A percentile compares a stretch with the other conserved stretches of the same genome.
Conservation (phyloP, 2,113 vertebrate species). For the Poeciliopsis prolifica region DNA sequence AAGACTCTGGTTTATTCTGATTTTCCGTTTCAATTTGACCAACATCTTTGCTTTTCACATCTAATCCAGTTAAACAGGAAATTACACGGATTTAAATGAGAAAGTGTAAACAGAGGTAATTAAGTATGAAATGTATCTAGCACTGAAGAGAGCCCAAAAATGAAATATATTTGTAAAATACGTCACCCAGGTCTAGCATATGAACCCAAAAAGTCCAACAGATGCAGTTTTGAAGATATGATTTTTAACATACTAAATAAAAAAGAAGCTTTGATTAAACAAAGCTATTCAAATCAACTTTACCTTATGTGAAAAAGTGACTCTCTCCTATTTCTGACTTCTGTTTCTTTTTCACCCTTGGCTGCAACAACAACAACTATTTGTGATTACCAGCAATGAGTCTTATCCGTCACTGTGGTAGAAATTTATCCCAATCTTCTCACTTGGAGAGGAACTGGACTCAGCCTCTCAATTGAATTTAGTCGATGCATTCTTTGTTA, state of each 20-base stretch:
- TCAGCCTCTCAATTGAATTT: too few species aligned
- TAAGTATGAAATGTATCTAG: background rate
- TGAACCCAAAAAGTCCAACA: background rate
- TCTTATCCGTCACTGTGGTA: too few species aligned
- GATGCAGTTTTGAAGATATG: background rate
- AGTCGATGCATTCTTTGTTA: too few species aligned
- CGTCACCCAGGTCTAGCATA: background rate
- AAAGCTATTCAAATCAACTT: background rate
- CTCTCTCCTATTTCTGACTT: background rate
- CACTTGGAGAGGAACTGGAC: too few species aligned
- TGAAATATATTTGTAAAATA: too few species aligned
- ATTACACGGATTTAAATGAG: conserved; percentile 5
- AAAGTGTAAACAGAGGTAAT: background rate
- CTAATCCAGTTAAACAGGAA: conserved; percentile 6
- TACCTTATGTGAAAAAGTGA: background rate
- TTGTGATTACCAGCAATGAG: too few species aligned
- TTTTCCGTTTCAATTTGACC: conserved; percentile 54
- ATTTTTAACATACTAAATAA: background rate
- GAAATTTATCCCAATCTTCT: too few species aligned
- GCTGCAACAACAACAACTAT: background rate
- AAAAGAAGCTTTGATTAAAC: background rate
- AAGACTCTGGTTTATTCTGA: conserved; percentile 55
- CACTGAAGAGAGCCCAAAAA: too few species aligned
- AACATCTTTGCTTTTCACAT: conserved; percentile 22
- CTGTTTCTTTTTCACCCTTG: too few species aligned